phyloP scores from a whole-genome alignment of 2,888 invertebrate species.

The Agonum fuliginosum region DNA sequence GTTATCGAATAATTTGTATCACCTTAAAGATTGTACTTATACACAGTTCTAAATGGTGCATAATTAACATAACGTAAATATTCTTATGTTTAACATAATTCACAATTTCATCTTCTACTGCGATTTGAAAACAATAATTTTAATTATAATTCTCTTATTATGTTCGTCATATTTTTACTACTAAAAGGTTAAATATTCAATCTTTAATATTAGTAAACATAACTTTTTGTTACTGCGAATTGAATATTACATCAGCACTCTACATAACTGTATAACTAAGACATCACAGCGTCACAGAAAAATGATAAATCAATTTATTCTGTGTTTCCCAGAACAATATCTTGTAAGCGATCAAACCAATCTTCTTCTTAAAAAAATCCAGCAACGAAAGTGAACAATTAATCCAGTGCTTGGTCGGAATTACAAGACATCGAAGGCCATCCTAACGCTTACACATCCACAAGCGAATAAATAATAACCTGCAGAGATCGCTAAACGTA shows the following conservation, averaged over 20 bases:
- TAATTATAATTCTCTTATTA: no score
- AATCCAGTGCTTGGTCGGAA: slow-evolving; percentile 27
- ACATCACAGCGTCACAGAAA: not conserved
- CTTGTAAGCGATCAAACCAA: not conserved
- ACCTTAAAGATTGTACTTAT: no score
- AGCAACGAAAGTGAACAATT: slow-evolving; percentile 31
- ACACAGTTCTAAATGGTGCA: no score
- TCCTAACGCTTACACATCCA: slow-evolving; percentile 20
- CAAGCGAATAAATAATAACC: slow-evolving; percentile 22
- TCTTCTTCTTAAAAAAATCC: slow-evolving; percentile 18
- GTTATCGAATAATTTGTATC: no score
- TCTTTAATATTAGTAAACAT: not conserved
- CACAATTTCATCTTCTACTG: no score
- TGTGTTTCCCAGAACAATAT: slow-evolving; percentile 31
- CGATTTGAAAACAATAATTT: no score
- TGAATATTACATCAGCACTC: slow-evolving; percentile 14
- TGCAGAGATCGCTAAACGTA: slow-evolving; percentile 13
- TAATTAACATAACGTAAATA: no score
- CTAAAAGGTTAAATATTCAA: no score
- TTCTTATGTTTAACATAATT: no score
- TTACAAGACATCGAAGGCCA: slow-evolving; percentile 35
- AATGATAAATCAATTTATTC: slow-evolving; percentile 36
- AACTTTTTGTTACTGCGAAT: not conserved
- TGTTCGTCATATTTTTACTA: no score
- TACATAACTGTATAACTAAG: slow-evolving; percentile 26